Percentiles rank a stretch among this genome's conserved stretches.
Evolutionary conservation across 2,888 invertebrate genomes (phyloP).

Genomic region (Drosophila engyochracea): DNA sequence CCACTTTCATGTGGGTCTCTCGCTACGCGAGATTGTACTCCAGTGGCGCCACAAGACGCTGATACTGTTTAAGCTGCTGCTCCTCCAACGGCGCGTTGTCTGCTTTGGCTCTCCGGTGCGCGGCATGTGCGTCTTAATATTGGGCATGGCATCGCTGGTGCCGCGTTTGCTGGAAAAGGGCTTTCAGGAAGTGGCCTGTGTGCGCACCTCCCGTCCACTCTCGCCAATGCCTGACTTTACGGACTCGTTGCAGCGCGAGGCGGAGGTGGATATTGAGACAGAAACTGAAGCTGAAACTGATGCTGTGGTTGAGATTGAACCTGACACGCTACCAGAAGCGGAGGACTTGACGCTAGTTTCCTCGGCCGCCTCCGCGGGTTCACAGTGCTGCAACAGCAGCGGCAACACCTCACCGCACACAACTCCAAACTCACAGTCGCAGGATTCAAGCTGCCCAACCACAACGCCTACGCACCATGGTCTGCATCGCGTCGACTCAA

Average conservation of each 20-base stretch:
- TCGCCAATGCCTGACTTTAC: slow-evolving; percentile 90
- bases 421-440: slow-evolving; percentile 65
- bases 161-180: slow-evolving; percentile 96
- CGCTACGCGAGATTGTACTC: slow-evolving; percentile 84
- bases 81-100: slow-evolving; percentile 95
- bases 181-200: slow-evolving; percentile 92
- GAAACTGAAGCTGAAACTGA: slow-evolving; percentile 34
- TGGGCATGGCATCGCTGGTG: slow-evolving; percentile 95
- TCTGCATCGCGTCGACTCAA: slow-evolving; percentile 83
- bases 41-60: slow-evolving; percentile 96
- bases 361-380: slow-evolving; percentile 68
- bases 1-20: slow-evolving; percentile 84
- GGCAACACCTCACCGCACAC: slow-evolving; percentile 73
- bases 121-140: slow-evolving; percentile 93
- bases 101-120: slow-evolving; percentile 97
- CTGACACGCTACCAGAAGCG: slow-evolving; percentile 35
- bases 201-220: slow-evolving; percentile 90
- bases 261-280: slow-evolving; percentile 39
- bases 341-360: slow-evolving; percentile 69
- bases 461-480: slow-evolving; percentile 59
- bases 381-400: slow-evolving; percentile 69
- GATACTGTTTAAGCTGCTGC: slow-evolving; percentile 95
- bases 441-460: slow-evolving; percentile 63
- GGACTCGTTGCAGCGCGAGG: slow-evolving; percentile 77
- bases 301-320: slow-evolving; percentile 28